Conservation (phyloP, 1,140 invertebrate species). For the Thalassaphorura encarpata region DNA sequence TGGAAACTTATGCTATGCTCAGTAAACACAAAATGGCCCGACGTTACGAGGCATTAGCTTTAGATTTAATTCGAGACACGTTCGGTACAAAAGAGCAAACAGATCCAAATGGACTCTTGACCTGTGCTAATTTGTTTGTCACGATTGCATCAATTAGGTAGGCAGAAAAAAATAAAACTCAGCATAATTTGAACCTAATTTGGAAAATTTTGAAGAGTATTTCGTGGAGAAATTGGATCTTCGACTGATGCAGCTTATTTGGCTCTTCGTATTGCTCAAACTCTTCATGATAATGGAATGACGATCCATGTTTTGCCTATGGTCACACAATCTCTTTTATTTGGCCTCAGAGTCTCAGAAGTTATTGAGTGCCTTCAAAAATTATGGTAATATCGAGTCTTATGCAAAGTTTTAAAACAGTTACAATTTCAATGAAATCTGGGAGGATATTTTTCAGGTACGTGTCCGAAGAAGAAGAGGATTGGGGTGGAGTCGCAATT, state of each 20-base stretch:
- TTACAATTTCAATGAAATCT: not conserved
- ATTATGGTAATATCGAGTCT: constrained; percentile 24
- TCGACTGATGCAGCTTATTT: constrained; percentile 16
- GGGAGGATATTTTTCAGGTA: constrained; percentile 4
- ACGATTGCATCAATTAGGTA: not conserved
- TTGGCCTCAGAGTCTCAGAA: constrained; percentile 15
- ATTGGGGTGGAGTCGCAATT: constrained; percentile 10
- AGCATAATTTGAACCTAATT: not conserved
- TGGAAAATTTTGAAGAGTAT: not conserved
- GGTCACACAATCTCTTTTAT: constrained; percentile 2
- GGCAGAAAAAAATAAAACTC: not conserved
- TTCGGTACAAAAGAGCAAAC: constrained; percentile 10
- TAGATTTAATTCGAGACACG: constrained; percentile 10
- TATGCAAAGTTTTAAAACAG: too few species aligned
- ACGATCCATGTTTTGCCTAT: constrained; percentile 13
- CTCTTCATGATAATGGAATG: constrained; percentile 20
- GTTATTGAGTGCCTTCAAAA: constrained; percentile 16
- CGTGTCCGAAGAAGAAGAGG: constrained; percentile 12
- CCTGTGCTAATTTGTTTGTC: constrained; percentile 20
- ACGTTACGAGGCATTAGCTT: constrained; percentile 17
- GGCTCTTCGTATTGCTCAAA: constrained; percentile 16
- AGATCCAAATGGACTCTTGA: constrained; percentile 17
- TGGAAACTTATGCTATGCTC: constrained; percentile 16
- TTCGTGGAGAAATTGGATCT: constrained; percentile 13
- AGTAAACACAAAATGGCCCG: constrained; percentile 12